Percentiles rank a stretch among this genome's conserved stretches.
These are phyloP conservation scores for Bolborhynchus lineola DNA, from an alignment of 2,113 vertebrate species.

Conservation along the genomic window DNA sequence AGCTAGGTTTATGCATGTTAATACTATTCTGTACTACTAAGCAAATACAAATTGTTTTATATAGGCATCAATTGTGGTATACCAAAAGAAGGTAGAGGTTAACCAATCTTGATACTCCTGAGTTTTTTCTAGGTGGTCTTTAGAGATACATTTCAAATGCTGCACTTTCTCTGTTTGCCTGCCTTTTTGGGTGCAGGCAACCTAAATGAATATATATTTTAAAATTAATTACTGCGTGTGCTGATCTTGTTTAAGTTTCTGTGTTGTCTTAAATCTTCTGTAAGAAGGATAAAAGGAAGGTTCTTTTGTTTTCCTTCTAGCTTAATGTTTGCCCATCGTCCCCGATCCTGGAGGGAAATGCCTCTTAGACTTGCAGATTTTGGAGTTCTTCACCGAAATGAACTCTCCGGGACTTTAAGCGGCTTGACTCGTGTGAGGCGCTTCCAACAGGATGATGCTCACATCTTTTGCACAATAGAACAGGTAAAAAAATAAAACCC, in stretches of 20 bases:
- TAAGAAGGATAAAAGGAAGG: neutral
- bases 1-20: neutral
- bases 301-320: constrained; percentile 59
- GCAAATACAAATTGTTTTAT: neutral
- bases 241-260: neutral
- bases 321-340: constrained; percentile 91
- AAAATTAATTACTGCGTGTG: neutral
- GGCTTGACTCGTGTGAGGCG: constrained; percentile 89
- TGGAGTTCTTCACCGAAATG: constrained; percentile 92
- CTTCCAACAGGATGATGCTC: constrained; percentile 96
- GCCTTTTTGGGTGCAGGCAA: neutral
- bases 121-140: neutral
- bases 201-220: neutral
- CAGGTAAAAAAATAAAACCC: constrained; percentile 76
- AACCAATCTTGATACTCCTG: neutral
- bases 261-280: neutral
- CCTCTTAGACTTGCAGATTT: constrained; percentile 92
- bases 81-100: neutral
- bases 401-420: constrained; percentile 87
- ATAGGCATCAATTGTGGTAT: neutral
- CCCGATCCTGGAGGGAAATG: constrained; percentile 93
- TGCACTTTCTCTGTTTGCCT: neutral
- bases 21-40: neutral
- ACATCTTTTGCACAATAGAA: constrained; percentile 93
- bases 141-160: rapidly evolving